Conservation (phyloP, 2,888 invertebrate genomes). For the Ceratothoa steindachneri region DNA sequence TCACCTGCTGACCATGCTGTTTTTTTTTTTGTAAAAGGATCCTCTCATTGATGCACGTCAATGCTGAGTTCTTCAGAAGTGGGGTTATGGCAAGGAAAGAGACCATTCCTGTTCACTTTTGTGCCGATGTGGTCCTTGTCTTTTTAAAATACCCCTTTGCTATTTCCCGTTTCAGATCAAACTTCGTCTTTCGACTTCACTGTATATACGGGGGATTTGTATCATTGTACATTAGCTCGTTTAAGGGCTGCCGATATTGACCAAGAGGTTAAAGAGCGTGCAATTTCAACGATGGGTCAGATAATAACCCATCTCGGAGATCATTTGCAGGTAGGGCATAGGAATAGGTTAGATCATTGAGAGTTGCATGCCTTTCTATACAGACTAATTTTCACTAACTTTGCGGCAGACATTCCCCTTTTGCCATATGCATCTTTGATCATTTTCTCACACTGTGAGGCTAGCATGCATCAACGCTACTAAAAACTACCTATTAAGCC, state of each 20-base stretch:
- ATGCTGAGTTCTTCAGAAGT: too few relatives aligned
- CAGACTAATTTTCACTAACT: not conserved
- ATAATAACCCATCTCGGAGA: constrained; percentile 89
- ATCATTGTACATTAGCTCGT: constrained; percentile 76
- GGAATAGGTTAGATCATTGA: not conserved
- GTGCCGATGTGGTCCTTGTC: too few relatives aligned
- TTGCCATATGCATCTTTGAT: not conserved
- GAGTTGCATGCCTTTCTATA: not conserved
- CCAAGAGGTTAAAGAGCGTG: constrained; percentile 97
- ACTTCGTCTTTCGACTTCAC: constrained; percentile 66
- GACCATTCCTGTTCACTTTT: too few relatives aligned
- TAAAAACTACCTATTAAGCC: too few relatives aligned
- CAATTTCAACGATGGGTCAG: constrained; percentile 94
- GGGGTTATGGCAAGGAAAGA: too few relatives aligned
- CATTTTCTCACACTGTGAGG: not conserved
- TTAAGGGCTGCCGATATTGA: constrained; percentile 94
- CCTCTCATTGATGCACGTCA: too few relatives aligned
- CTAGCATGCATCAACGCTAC: too few relatives aligned
- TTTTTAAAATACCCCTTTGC: too few relatives aligned
- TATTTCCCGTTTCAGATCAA: too few relatives aligned
- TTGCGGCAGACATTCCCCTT: not conserved
- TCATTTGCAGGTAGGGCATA: constrained; percentile 63
- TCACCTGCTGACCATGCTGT: too few relatives aligned
- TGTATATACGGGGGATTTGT: constrained; percentile 69
- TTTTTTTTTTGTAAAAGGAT: too few relatives aligned